Evolutionary conservation across 2,797 vertebrate genomes (phyloP), one percentile per base, ranked within the genome.

Genomic region (Pogonophryne albipinna): DNA sequence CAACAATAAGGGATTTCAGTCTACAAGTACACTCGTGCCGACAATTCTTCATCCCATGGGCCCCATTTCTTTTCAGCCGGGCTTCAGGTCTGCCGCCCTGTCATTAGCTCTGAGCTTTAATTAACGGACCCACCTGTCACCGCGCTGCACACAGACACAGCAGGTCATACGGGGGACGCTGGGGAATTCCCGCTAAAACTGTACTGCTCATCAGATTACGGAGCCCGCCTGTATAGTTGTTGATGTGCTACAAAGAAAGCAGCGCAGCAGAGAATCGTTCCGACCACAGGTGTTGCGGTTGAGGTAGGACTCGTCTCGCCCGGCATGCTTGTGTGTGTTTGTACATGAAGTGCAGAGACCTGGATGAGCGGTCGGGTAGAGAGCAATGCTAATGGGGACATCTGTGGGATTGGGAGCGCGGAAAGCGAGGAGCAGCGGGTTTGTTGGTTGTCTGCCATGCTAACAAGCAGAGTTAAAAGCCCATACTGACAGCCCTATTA

Each of bases 391-490:
- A 88, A 90, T 87, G 82, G 85, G 81, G 78, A 80, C 85, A 80
- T 89, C 82, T 84, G 71, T 74, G 73, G 76, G 55, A 61, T 60
- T 80, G 80, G 60, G 66, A 38, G 79, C 20, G 64, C 16, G 34
- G 71, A 81, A 68, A 67, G 12, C 10, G 59, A 74, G 71, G 70
- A 45, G 73, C 71, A 63, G 80, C 1, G 41, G 73, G 77, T 71
- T 86, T 85, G 82, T 80, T 86, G 89, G 62, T 79, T 78, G 82
- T 88, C 85, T 85, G 85, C 88, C 73, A 66, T 77, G 78, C 89
- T 91, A 92, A 91, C 85, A 89, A 89, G 90, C 88, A 79, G 74
- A 85, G 86, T 90, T 94, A 93, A 95, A 95, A 94, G 93, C 94
- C 82, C 76, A 75, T 87, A 91, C 83, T 92, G 89, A 92, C 88